Percentiles rank a stretch among this genome's conserved stretches.
Evolutionary conservation across 2,888 invertebrate genomes (phyloP).

Genomic region (Tetranychus piercei): DNA sequence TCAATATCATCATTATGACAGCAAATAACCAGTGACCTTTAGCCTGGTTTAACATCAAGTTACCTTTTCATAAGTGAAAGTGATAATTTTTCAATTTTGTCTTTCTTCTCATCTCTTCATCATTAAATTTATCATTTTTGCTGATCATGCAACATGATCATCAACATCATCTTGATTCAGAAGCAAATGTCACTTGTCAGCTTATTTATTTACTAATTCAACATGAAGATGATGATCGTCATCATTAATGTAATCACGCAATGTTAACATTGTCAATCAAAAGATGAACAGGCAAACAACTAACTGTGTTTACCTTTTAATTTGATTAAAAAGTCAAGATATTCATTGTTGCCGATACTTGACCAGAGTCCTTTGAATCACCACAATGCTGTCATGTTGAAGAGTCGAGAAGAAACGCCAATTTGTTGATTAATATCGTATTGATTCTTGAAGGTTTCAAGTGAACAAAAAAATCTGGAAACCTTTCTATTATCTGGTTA

Average conservation of each 20-base stretch:
- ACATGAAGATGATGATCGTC: background rate
- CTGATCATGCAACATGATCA: background rate
- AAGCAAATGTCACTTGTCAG: slow-evolving; percentile 1
- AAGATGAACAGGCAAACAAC: background rate
- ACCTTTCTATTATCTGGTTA: too few species aligned
- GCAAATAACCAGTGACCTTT: background rate
- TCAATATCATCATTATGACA: background rate
- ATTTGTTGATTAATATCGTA: too few species aligned
- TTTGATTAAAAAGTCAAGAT: background rate
- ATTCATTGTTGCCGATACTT: background rate
- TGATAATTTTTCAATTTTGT: background rate
- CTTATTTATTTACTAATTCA: background rate
- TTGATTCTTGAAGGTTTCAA: too few species aligned
- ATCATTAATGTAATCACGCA: background rate
- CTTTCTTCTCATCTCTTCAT: background rate
- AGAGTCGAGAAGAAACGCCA: too few species aligned
- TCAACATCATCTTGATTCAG: background rate
- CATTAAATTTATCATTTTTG: too few species aligned
- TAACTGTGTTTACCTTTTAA: background rate
- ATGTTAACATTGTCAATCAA: background rate
- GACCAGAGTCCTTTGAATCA: too few species aligned
- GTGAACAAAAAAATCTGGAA: too few species aligned
- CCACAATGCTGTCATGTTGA: too few species aligned
- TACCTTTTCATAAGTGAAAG: background rate
- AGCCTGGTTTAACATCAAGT: background rate